Percentiles rank a stretch among this genome's conserved stretches.
These are phyloP conservation scores for Equus przewalskii DNA, from an alignment of 2,113 vertebrate genomes.

Conservation along the genomic window DNA sequence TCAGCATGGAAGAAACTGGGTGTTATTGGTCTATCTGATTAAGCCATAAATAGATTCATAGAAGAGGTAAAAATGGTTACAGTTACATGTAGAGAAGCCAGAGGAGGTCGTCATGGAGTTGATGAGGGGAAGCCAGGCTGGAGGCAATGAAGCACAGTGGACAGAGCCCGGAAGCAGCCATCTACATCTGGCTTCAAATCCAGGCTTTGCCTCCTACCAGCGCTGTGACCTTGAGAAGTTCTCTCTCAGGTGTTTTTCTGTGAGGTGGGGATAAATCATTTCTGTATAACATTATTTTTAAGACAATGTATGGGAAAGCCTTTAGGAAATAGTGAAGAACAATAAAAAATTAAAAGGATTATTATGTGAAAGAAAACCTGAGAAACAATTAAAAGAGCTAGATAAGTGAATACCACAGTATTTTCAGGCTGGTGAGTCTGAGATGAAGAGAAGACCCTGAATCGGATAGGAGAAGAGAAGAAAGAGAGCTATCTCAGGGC, in stretches of 20 bases:
- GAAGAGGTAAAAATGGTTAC: background rate
- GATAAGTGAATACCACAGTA: background rate
- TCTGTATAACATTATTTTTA: background rate
- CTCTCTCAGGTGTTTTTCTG: background rate
- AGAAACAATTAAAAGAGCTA: background rate
- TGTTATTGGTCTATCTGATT: background rate
- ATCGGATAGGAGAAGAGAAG: background rate
- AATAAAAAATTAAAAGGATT: background rate
- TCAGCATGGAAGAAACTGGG: background rate
- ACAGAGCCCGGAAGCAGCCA: background rate
- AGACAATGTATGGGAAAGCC: background rate
- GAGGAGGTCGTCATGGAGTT: background rate
- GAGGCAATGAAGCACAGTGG: rapidly evolving
- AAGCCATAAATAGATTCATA: background rate
- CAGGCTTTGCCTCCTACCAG: background rate
- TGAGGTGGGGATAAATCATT: background rate
- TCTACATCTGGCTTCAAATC: background rate
- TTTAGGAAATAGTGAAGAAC: background rate
- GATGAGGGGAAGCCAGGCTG: background rate
- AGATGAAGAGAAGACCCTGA: background rate
- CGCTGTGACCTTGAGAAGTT: background rate
- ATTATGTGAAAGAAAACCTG: background rate
- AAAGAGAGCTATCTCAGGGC: background rate
- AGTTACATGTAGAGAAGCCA: background rate
- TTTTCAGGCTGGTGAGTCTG: background rate